These are phyloP conservation scores for Coelopa frigida DNA, from an alignment of 1,140 invertebrate genomes.

Conservation along the genomic window DNA sequence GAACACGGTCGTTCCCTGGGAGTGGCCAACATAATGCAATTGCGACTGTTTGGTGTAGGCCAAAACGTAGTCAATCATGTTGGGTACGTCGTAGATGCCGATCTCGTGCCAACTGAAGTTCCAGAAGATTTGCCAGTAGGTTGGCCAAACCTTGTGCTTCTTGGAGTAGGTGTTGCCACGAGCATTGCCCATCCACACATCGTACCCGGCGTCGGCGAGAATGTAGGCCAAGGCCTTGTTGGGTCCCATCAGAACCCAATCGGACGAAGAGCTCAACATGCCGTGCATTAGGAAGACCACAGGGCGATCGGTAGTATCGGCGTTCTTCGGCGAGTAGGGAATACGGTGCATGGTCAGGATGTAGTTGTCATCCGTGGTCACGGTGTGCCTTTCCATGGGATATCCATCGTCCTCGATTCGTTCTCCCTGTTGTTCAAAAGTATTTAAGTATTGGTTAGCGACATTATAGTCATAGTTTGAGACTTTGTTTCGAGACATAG, in stretches of 20 bases:
- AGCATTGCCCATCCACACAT: constrained; percentile 58
- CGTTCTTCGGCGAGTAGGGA: constrained; percentile 25
- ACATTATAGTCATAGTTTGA: no score
- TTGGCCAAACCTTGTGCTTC: constrained; percentile 50
- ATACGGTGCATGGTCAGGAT: constrained; percentile 38
- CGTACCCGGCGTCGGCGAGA: constrained; percentile 62
- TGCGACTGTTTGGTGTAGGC: constrained; percentile 47
- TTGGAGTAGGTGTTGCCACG: constrained; percentile 59
- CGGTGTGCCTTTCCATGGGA: constrained; percentile 30
- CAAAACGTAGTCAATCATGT: constrained; percentile 61
- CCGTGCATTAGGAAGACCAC: constrained; percentile 37
- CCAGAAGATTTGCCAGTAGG: constrained; percentile 53
- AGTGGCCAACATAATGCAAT: constrained; percentile 60
- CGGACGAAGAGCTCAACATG: constrained; percentile 33
- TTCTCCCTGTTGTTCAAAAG: no score
- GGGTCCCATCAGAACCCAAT: constrained; percentile 37
- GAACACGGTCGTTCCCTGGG: constrained; percentile 51
- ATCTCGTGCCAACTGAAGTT: constrained; percentile 61
- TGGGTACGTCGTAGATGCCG: constrained; percentile 61
- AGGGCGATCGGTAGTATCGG: constrained; percentile 14
- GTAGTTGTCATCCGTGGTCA: constrained; percentile 28
- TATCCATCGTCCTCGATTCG: constrained; percentile 32
- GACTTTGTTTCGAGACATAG: no score
- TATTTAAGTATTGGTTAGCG: constrained; percentile 19
- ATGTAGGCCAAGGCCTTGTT: constrained; percentile 42